These are phyloP conservation scores for Antidorcas marsupialis DNA, from an alignment of 2,113 vertebrate species.

Conservation along the genomic window DNA sequence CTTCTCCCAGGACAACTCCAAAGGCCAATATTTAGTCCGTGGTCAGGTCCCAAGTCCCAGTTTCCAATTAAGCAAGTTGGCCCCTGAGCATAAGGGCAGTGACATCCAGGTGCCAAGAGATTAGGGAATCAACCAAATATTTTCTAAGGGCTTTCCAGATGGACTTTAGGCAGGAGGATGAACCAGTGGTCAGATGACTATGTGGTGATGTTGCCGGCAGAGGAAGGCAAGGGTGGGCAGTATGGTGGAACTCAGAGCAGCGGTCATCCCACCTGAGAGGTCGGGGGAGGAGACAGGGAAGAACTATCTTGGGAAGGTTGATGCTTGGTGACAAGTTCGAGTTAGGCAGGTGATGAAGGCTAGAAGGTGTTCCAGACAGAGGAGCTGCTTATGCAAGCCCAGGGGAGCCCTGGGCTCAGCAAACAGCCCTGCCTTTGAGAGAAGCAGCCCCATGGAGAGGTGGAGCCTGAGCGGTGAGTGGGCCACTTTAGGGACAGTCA, in stretches of 20 bases:
- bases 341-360: not conserved
- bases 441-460: not conserved
- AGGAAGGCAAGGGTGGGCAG: accelerated
- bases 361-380: not conserved
- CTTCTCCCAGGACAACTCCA: not conserved
- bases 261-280: accelerated
- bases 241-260: accelerated
- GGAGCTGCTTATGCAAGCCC: not conserved
- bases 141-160: not conserved
- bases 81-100: not conserved
- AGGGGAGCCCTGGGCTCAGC: not conserved
- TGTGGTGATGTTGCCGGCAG: accelerated
- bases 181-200: not conserved
- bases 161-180: not conserved
- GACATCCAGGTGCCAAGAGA: not conserved
- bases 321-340: not conserved
- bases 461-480: not conserved
- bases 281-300: not conserved
- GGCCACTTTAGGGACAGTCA: not conserved
- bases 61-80: not conserved
- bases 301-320: too few species aligned
- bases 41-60: not conserved
- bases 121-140: not conserved
- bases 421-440: not conserved
- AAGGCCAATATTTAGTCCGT: not conserved